Percentiles rank a stretch among this genome's conserved stretches.
Evolutionary conservation across 2,888 invertebrate species (phyloP).

Genomic region (Chalcosyrphus nemorum): DNA sequence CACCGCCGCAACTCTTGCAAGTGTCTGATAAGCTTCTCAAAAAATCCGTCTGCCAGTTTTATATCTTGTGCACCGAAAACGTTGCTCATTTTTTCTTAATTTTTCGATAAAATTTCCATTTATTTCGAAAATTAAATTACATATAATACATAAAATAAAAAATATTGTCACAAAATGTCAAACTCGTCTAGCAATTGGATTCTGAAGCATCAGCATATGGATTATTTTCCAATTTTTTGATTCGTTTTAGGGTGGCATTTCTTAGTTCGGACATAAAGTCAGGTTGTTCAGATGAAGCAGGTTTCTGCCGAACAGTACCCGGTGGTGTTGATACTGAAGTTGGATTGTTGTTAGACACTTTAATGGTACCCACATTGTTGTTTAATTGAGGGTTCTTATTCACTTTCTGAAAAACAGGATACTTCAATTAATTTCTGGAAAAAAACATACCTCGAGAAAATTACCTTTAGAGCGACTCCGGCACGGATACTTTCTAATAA

Average conservation of each 20-base stretch:
- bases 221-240: conserved; percentile 75
- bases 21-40: no score
- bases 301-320: not conserved
- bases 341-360: not conserved
- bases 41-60: no score
- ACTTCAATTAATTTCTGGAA: not conserved
- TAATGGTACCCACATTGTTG: not conserved
- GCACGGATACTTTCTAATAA: conserved; percentile 77
- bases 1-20: no score
- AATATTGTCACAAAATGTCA: not conserved
- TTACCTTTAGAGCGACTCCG: conserved; percentile 77
- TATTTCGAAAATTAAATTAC: not conserved
- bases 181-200: conserved; percentile 68
- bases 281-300: conserved; percentile 11
- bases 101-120: not conserved
- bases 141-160: not conserved
- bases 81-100: no score
- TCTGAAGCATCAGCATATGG: conserved; percentile 75
- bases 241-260: conserved; percentile 58
- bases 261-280: conserved; percentile 64
- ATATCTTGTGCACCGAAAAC: no score
- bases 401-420: conserved; percentile 76
- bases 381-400: conserved; percentile 1
- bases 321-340: not conserved
- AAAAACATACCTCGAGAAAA: not conserved